Base-by-base conservation (phyloP, 2,113 vertebrate species). In the Lipophrys pholis region DNA sequence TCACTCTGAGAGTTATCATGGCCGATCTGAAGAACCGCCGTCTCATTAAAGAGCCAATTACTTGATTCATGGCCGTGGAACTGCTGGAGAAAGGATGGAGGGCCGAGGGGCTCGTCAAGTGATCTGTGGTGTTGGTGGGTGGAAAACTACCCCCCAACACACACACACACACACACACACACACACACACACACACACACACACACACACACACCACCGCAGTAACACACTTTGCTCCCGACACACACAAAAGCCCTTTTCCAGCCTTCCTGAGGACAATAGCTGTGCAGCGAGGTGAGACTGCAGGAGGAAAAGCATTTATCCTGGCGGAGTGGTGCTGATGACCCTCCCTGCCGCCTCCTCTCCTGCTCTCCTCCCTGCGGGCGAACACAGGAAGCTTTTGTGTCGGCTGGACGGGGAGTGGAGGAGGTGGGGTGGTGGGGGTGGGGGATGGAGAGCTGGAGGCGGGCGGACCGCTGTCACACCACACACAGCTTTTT, bases 401-500 rank as follows among this genome's bases (percentile, higher is more conserved):
- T 89, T 90, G 80, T 90, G 21, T 90, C 57, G 49, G 71, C 81
- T 74, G 83, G 21, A 83, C 45, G 38, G 21, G 21, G 64, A 80
- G 68, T 77, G 38, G 8, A 30, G 17, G 56, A 11, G n/a, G 50
- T 57, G 30, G 45, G 38, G 35, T n/a, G 67, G 53, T 11, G 51
- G 46, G 6, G 51, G 11, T n/a, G 36, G 39, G 35, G 30, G 43
- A 50, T n/a, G 41, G 41, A 35, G 82, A 62, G 80, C 71, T 58
- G 61, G 69, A 41, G 73, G 78, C 66, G 36, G 91, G 90, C 69
- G 49, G 78, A 82, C 81, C 7, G 76, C 85, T 92, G 91, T 90
- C 91, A 91, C 85, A 80, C 78, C 80, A 62, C 85, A 85, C 89
- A 90, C 87, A 89, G 90, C 86, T 91, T 86, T 85, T 83, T 90